Percentiles rank a stretch among this genome's conserved stretches.
Evolutionary conservation across 2,888 invertebrate species (phyloP).

Genomic region (Cryptophagus acutangulus): DNA sequence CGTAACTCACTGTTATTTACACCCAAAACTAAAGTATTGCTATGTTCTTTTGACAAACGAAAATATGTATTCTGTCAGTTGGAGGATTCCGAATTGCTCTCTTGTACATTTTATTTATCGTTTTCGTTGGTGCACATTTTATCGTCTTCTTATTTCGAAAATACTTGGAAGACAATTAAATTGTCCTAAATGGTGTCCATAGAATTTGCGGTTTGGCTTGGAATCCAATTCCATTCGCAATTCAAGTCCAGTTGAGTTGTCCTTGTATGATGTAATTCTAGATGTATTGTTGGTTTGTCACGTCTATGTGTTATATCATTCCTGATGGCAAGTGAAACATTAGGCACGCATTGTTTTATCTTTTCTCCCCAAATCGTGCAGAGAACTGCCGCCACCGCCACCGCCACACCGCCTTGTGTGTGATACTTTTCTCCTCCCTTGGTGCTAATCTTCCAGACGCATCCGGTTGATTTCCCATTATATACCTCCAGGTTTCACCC

Average conservation of each 20-base stretch:
- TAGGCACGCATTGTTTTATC: constrained; percentile 2
- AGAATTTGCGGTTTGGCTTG: too few species aligned
- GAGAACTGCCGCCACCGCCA: background rate
- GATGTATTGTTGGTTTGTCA: constrained; percentile 16
- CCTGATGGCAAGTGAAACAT: constrained; percentile 10
- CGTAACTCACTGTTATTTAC: constrained; percentile 28
- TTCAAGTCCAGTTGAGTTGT: too few species aligned
- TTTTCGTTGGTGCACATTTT: background rate
- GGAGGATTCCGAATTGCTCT: constrained; percentile 6
- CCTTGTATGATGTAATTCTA: too few species aligned
- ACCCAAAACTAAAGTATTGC: constrained; percentile 24
- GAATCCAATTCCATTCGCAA: too few species aligned
- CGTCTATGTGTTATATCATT: constrained; percentile 17
- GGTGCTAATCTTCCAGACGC: background rate
- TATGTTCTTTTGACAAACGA: constrained; percentile 21
- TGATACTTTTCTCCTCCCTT: background rate
- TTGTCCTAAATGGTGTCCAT: too few species aligned
- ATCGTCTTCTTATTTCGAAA: background rate
- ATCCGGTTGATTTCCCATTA: constrained; percentile 2
- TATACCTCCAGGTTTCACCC: background rate
- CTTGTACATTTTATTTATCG: constrained; percentile 4
- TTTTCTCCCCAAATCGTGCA: background rate
- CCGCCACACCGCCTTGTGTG: background rate
- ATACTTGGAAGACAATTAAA: too few species aligned
- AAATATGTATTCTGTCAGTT: constrained; percentile 21